Evolutionary conservation across 2,113 vertebrate genomes (phyloP).

Genomic region (Rhagologus leucostigma): DNA sequence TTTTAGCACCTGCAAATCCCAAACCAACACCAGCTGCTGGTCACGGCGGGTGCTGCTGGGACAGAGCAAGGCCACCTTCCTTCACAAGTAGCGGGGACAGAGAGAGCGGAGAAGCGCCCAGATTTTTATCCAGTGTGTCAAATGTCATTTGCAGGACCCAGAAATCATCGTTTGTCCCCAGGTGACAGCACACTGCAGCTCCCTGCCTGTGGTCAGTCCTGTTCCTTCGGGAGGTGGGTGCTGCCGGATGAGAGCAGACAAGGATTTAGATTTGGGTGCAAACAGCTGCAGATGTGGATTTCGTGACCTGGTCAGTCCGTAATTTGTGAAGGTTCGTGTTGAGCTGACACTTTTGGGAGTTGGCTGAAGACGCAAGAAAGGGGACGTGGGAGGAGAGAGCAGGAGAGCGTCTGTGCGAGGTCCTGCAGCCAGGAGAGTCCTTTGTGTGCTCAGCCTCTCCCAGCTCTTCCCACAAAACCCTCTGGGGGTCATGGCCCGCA

Average conservation of each 20-base stretch:
- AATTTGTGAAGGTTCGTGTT: not conserved
- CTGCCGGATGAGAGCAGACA: not conserved
- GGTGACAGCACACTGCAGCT: not conserved
- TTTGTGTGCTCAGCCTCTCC: not conserved
- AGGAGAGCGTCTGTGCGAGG: not conserved
- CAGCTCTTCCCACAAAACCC: not conserved
- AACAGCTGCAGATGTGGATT: not conserved
- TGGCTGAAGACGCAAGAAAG: not conserved
- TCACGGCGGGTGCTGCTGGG: not conserved
- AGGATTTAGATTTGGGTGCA: not conserved
- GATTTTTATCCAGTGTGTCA: not conserved
- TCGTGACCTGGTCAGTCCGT: not conserved
- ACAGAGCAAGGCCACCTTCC: too few species aligned
- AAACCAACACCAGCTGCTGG: not conserved
- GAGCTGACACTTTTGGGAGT: not conserved
- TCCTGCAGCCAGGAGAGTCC: not conserved
- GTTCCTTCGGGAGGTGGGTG: not conserved
- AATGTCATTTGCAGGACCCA: not conserved
- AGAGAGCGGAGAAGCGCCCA: not conserved
- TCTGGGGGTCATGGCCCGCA: not conserved
- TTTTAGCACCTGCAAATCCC: not conserved
- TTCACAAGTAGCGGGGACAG: not conserved
- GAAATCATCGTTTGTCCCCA: fast-evolving
- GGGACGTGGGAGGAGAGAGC: not conserved
- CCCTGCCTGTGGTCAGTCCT: not conserved